Evolutionary conservation across 2,113 vertebrate species (phyloP).

Genomic region (Osmerus eperlanus): DNA sequence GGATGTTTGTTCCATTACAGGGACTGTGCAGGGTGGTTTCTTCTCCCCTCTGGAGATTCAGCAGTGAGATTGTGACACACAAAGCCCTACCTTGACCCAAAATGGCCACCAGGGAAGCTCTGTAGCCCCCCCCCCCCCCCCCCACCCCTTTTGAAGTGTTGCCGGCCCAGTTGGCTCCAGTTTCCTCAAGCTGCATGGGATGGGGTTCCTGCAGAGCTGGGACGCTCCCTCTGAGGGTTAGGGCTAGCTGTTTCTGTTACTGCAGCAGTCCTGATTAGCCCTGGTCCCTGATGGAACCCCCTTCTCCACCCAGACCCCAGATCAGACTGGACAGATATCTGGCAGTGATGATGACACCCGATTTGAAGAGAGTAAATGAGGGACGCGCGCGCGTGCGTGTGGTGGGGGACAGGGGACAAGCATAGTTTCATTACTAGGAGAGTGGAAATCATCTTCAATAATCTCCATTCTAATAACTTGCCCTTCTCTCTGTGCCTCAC

Average conservation of each 20-base stretch:
- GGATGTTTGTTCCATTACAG: constrained; percentile 3
- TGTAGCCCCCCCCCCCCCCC: neutral
- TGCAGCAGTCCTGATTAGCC: constrained; percentile 37
- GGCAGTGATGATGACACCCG: neutral
- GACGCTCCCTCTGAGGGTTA: constrained; percentile 24
- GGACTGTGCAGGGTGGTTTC: constrained; percentile 19
- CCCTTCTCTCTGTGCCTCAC: neutral
- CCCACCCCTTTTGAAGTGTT: neutral
- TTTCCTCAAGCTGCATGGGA: constrained; percentile 9
- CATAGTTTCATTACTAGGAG: constrained; percentile 9
- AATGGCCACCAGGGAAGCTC: neutral
- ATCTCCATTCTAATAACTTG: neutral
- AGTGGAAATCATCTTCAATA: neutral
- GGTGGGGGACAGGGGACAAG: neutral
- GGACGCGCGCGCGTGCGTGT: neutral
- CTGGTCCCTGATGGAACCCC: constrained; percentile 22
- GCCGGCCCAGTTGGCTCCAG: constrained; percentile 16
- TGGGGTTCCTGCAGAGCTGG: constrained; percentile 41
- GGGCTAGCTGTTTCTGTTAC: constrained; percentile 30
- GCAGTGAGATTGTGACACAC: neutral
- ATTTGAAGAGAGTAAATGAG: neutral
- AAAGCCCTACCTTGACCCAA: neutral
- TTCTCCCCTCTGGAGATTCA: constrained; percentile 7
- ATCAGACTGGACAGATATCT: neutral
- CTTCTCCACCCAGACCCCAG: neutral